Conservation (phyloP, 1,140 invertebrate genomes). For the Anagrus nilaparvatae region DNA sequence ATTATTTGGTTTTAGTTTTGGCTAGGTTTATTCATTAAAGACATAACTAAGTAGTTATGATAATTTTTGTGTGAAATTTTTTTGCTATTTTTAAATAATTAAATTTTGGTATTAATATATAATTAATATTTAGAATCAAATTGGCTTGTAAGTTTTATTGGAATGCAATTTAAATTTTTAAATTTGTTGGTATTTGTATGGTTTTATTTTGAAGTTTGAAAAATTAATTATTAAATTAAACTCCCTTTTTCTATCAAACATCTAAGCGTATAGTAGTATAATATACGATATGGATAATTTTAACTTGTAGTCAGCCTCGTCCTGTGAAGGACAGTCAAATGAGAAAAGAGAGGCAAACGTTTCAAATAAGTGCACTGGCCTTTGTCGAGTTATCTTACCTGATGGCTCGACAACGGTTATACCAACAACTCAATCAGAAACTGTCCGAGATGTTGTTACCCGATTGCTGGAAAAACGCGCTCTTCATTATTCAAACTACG, state of each 20-base stretch:
- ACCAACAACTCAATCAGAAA: conserved; percentile 60
- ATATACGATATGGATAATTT: conserved; percentile 16
- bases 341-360: conserved; percentile 38
- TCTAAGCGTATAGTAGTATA: neutral
- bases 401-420: conserved; percentile 89
- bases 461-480: conserved; percentile 74
- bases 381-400: conserved; percentile 82
- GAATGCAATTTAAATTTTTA: conserved; percentile 7
- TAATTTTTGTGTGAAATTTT: conserved; percentile 10
- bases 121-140: too few relatives aligned
- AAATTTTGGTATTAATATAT: too few relatives aligned
- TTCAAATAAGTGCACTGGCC: conserved; percentile 38
- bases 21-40: conserved; percentile 10
- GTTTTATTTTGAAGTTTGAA: conserved; percentile 4
- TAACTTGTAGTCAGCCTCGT: conserved; percentile 41
- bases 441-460: conserved; percentile 66
- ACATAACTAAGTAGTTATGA: too few relatives aligned
- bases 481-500: conserved; percentile 64
- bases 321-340: conserved; percentile 38
- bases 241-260: neutral
- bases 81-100: too few relatives aligned
- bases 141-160: too few relatives aligned
- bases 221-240: conserved; percentile 7
- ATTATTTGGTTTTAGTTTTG: conserved; percentile 8
- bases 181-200: conserved; percentile 6